Percentiles rank a stretch among this genome's conserved stretches.
Evolutionary conservation across 1,140 invertebrate genomes (phyloP).

Genomic region (Rhagoletis pomonella): DNA sequence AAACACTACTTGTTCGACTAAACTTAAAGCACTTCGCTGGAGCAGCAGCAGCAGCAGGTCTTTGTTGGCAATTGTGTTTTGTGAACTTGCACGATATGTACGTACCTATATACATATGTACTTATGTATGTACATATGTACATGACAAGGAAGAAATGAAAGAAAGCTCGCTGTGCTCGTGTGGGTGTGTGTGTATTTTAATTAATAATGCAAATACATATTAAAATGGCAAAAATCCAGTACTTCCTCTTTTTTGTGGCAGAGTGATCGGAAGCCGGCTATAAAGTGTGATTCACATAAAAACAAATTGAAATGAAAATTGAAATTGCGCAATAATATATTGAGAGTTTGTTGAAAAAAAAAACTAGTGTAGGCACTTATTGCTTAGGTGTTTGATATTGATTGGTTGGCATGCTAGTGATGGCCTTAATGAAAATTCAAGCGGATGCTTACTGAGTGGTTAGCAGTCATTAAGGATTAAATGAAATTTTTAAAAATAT

Average conservation of each 20-base stretch:
- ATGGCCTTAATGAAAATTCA: no score
- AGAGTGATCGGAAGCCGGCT: not conserved
- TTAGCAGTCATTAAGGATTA: no score
- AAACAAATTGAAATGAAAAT: conserved; percentile 26
- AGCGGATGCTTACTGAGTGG: no score
- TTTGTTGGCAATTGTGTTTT: conserved; percentile 39
- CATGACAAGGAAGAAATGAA: not conserved
- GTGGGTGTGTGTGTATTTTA: not conserved
- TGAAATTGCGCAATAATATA: not conserved
- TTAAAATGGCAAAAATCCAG: not conserved
- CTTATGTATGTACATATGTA: not conserved
- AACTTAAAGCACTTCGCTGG: not conserved
- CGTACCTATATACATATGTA: not conserved
- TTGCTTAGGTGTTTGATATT: not conserved
- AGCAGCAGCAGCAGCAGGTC: not conserved
- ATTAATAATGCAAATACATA: not conserved
- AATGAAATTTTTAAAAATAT: no score
- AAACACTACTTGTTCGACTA: not conserved
- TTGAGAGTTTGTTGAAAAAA: not conserved
- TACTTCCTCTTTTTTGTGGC: not conserved
- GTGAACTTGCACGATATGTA: not conserved
- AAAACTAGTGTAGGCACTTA: not conserved
- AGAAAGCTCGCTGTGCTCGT: not conserved
- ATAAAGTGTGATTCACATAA: conserved; percentile 30
- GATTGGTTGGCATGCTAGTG: no score